Conservation (phyloP, 2,888 invertebrate species). For the Dryobota labecula region DNA sequence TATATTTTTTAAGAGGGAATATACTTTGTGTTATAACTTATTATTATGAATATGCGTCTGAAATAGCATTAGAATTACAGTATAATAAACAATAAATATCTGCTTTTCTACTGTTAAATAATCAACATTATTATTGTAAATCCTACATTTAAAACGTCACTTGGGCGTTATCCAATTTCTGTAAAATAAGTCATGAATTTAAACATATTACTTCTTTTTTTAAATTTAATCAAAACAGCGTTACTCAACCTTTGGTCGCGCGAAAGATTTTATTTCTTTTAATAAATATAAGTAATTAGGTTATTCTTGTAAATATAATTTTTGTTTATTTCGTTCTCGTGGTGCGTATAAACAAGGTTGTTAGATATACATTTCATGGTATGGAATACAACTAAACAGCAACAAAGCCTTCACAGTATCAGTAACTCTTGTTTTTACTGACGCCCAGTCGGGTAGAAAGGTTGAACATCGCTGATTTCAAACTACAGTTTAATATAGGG, state of each 20-base stretch:
- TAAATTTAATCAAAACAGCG: neutral
- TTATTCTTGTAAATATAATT: constrained; percentile 41
- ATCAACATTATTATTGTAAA: neutral
- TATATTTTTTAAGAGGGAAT: neutral
- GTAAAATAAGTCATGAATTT: neutral
- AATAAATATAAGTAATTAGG: neutral
- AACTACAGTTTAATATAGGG: neutral
- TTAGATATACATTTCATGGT: neutral
- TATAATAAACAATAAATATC: neutral
- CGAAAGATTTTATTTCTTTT: neutral
- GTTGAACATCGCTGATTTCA: constrained; percentile 29
- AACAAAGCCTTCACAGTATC: neutral
- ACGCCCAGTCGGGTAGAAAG: neutral
- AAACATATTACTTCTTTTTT: neutral
- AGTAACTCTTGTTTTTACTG: neutral
- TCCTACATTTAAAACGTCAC: neutral
- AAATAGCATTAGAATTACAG: constrained; percentile 11
- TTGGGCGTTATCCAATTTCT: neutral
- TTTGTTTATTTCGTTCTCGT: neutral
- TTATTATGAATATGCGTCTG: neutral
- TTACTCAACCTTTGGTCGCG: constrained; percentile 1
- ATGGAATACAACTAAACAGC: neutral
- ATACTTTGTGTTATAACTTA: neutral
- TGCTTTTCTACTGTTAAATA: neutral
- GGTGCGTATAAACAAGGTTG: neutral